A percentile compares a stretch with the other conserved stretches of the same genome.
phyloP scores from a whole-genome alignment of 2,888 invertebrate genomes.

The Strigamia maritima region DNA sequence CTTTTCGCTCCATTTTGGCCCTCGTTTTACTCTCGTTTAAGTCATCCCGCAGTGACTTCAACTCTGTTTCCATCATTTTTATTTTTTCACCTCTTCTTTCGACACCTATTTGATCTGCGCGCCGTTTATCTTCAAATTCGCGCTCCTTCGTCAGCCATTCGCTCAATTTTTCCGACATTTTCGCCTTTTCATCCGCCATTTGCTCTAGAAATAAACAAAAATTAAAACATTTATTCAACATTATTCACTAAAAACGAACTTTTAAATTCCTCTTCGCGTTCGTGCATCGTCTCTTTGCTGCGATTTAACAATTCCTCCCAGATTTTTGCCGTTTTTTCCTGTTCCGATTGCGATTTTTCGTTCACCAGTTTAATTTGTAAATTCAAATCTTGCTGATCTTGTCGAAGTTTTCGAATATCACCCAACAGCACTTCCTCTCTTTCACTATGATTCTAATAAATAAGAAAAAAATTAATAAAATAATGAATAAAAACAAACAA shows the following conservation, averaged over 20 bases:
- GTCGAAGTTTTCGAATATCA: background rate
- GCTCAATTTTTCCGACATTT: background rate
- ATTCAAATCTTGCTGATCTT: background rate
- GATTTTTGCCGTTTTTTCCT: background rate
- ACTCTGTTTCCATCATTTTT: background rate
- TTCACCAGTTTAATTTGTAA: background rate
- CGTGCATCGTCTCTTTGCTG: background rate
- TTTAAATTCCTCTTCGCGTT: background rate
- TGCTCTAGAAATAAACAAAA: background rate
- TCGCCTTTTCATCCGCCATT: background rate
- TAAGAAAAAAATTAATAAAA: background rate
- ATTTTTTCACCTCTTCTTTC: background rate
- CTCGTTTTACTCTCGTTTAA: background rate
- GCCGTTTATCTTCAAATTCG: background rate
- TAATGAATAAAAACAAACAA: background rate
- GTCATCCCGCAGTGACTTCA: background rate
- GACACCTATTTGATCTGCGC: background rate
- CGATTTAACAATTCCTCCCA: background rate
- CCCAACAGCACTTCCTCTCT: background rate
- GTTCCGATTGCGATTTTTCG: background rate
- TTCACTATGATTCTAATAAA: background rate
- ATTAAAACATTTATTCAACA: background rate
- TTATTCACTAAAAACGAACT: background rate
- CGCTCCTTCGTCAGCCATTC: background rate
- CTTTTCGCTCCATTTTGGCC: background rate